These are phyloP conservation scores for Drosophila nebulosa DNA, from an alignment of 1,140 invertebrate species.

Conservation along the genomic window DNA sequence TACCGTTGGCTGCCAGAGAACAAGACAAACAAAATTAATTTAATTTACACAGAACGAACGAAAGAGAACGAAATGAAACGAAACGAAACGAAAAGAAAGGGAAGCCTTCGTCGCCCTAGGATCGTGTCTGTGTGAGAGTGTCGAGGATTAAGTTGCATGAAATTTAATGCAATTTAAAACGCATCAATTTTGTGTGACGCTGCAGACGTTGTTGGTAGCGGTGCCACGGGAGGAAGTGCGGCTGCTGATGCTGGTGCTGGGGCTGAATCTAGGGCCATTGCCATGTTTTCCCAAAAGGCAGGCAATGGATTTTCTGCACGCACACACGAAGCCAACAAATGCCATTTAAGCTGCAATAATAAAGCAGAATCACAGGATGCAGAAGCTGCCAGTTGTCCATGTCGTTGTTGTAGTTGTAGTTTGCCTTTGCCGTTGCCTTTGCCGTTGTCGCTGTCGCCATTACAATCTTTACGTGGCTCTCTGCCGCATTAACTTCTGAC, in stretches of 20 bases:
- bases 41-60: constrained; percentile 41
- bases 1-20: constrained; percentile 29
- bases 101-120: constrained; percentile 1
- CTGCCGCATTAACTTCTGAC: constrained; percentile 29
- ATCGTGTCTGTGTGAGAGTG: constrained; percentile 40
- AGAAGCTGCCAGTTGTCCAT: constrained; percentile 19
- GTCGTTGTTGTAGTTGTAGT: no score
- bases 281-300: constrained; percentile 33
- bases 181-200: constrained; percentile 48
- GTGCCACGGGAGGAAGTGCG: neutral
- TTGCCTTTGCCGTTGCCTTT: constrained; percentile 9
- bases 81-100: neutral
- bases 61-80: neutral
- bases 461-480: constrained; percentile 12
- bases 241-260: neutral
- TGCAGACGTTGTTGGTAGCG: constrained; percentile 7
- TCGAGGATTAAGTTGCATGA: constrained; percentile 48
- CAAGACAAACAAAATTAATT: constrained; percentile 57
- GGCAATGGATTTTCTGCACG: constrained; percentile 36
- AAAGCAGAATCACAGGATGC: constrained; percentile 40
- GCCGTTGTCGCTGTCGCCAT: neutral
- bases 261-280: neutral
- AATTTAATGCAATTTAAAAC: constrained; percentile 70
- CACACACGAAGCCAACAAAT: constrained; percentile 21
- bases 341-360: constrained; percentile 64